phyloP scores from a whole-genome alignment of 2,888 invertebrate species.

The Heliconius aoede region DNA sequence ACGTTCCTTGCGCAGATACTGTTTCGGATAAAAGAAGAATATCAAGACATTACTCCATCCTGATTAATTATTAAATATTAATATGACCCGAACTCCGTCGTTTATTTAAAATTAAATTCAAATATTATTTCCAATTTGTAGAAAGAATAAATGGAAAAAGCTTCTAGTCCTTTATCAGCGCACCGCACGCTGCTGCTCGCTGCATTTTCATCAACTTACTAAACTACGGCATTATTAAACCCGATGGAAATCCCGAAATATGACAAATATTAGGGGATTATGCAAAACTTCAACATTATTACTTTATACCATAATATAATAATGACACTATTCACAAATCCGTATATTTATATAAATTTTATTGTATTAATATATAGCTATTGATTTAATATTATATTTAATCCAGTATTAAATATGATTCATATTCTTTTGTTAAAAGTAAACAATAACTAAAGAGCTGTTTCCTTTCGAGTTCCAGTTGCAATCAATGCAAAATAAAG shows the following conservation, averaged over 20 bases:
- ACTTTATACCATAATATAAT: conserved; percentile 40
- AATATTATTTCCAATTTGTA: conserved; percentile 20
- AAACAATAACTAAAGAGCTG: conserved; percentile 1
- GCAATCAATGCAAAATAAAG: conserved; percentile 28
- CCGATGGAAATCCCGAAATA: conserved; percentile 44
- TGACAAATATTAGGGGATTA: conserved; percentile 45
- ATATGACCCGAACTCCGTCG: conserved; percentile 33
- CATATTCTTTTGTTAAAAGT: background rate
- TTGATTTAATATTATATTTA: background rate
- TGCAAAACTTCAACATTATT: conserved; percentile 43
- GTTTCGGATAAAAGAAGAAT: conserved; percentile 62
- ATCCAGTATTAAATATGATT: background rate
- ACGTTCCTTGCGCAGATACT: conserved; percentile 64
- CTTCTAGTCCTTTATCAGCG: conserved; percentile 71
- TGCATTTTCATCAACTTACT: conserved; percentile 71
- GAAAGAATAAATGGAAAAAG: conserved; percentile 61
- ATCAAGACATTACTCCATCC: conserved; percentile 47
- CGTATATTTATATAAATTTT: conserved; percentile 14
- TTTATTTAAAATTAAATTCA: conserved; percentile 29
- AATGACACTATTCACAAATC: conserved; percentile 29
- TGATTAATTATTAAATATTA: conserved; percentile 50
- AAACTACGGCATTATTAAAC: conserved; percentile 52
- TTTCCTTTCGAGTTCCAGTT: conserved; percentile 11
- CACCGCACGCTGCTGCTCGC: conserved; percentile 58
- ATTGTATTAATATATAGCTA: background rate